Percentiles rank a stretch among this genome's conserved stretches.
phyloP scores from a whole-genome alignment of 1,140 invertebrate genomes.

The Campoletis sonorensis region DNA sequence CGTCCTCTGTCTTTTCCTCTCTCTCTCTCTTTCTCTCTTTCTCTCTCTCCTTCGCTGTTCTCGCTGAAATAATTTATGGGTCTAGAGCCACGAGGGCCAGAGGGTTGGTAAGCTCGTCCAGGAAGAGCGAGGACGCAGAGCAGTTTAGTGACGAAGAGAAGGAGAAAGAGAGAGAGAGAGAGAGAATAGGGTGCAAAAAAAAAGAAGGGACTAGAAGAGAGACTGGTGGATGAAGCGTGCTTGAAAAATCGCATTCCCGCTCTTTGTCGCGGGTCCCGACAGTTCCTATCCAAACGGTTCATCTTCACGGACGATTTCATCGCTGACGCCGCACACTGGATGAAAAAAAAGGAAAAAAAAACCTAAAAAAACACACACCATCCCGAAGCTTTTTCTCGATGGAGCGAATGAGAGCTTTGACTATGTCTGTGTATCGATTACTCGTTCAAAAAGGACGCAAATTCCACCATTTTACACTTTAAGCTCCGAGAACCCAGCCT shows the following conservation, averaged over 20 bases:
- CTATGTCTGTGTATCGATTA: conserved; percentile 12
- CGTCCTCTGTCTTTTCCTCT: not conserved
- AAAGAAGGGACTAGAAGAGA: conserved; percentile 12
- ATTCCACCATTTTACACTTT: not conserved
- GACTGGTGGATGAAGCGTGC: conserved; percentile 39
- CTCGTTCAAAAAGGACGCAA: not conserved
- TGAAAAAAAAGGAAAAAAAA: not conserved
- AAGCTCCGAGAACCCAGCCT: not conserved
- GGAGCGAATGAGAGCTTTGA: conserved; percentile 22
- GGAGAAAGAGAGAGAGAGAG: not conserved
- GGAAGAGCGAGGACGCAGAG: not conserved
- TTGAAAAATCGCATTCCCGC: conserved; percentile 44
- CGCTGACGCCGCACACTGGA: conserved; percentile 44
- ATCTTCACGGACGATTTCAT: conserved; percentile 46
- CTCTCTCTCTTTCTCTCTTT: not conserved
- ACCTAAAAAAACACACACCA: not conserved
- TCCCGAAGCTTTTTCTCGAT: conserved; percentile 16
- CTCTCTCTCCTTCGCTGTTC: conserved; percentile 18
- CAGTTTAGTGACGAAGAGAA: not conserved
- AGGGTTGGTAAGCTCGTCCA: conserved; percentile 29
- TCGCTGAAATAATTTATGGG: conserved; percentile 59
- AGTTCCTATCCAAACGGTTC: conserved; percentile 41
- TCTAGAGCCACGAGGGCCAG: conserved; percentile 27
- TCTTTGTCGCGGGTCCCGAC: conserved; percentile 38
- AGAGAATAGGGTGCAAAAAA: not conserved